phyloP scores from a whole-genome alignment of 2,888 invertebrate species.

The Thysanoteuthis rhombus region DNA sequence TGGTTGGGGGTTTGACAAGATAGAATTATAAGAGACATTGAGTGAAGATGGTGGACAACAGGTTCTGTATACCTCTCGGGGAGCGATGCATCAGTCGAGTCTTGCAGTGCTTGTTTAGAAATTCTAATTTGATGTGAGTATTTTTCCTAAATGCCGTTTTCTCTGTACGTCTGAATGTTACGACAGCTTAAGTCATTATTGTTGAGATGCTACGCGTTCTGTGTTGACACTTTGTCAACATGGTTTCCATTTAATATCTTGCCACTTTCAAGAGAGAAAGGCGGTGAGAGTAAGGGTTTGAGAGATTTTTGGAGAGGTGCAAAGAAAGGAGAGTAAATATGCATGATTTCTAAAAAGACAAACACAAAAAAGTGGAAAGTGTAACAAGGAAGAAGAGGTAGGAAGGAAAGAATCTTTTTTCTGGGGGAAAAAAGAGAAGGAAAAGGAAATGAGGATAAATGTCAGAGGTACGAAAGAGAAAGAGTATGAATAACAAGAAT shows the following conservation, averaged over 20 bases:
- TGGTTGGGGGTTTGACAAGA: background rate
- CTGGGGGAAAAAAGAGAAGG: no score
- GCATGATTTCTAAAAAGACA: background rate
- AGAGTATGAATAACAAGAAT: background rate
- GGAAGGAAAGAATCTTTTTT: background rate
- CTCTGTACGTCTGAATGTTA: background rate
- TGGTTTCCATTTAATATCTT: background rate
- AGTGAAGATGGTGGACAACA: background rate
- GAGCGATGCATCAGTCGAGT: background rate
- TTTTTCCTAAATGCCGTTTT: background rate
- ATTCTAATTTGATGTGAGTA: background rate
- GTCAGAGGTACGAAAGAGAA: no score
- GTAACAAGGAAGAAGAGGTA: background rate
- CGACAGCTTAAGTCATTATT: background rate
- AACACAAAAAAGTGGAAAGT: background rate
- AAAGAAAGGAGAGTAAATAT: background rate
- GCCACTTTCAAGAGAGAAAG: background rate
- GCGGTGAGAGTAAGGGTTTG: background rate
- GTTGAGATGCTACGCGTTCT: background rate
- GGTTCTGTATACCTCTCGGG: background rate
- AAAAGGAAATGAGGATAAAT: background rate
- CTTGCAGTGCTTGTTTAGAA: background rate
- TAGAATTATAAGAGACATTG: background rate
- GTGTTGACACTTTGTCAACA: background rate
- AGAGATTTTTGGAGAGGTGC: background rate